phyloP scores from a whole-genome alignment of 1,140 invertebrate species.

The Bicyclus anynana region DNA sequence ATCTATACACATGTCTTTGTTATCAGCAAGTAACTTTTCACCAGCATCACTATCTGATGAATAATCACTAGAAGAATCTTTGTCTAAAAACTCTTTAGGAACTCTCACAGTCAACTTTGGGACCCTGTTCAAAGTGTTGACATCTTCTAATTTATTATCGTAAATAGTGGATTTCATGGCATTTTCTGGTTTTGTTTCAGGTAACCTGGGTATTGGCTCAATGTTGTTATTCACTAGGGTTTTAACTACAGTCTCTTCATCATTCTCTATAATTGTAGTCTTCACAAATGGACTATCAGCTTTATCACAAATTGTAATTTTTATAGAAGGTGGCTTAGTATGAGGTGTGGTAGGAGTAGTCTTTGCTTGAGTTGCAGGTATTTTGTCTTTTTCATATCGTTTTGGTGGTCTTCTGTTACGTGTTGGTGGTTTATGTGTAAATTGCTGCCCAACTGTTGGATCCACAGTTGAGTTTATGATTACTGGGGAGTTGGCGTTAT shows the following conservation, averaged over 20 bases:
- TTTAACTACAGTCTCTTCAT: constrained; percentile 56
- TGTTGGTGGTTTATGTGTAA: constrained; percentile 59
- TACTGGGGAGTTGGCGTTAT: constrained; percentile 67
- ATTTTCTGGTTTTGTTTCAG: constrained; percentile 52
- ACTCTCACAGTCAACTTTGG: constrained; percentile 73
- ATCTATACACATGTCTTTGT: constrained; percentile 36
- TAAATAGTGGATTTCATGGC: constrained; percentile 66
- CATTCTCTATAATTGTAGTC: constrained; percentile 65
- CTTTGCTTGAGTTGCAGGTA: constrained; percentile 32
- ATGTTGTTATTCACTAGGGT: constrained; percentile 63
- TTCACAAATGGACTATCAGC: constrained; percentile 71
- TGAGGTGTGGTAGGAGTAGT: constrained; percentile 26
- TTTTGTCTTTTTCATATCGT: constrained; percentile 63
- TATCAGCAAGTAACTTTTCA: constrained; percentile 77
- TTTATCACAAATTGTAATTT: constrained; percentile 73
- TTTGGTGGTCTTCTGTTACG: constrained; percentile 68
- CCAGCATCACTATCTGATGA: constrained; percentile 79
- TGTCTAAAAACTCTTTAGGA: constrained; percentile 71
- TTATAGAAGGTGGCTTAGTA: constrained; percentile 60
- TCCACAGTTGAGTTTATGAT: constrained; percentile 73
- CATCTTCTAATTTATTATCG: constrained; percentile 66
- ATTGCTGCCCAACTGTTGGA: constrained; percentile 60
- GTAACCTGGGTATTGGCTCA: constrained; percentile 34
- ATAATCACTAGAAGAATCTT: constrained; percentile 74
- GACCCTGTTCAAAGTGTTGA: constrained; percentile 69